Evolutionary conservation across 2,113 vertebrate species (phyloP).

Genomic region (Neogale vison): DNA sequence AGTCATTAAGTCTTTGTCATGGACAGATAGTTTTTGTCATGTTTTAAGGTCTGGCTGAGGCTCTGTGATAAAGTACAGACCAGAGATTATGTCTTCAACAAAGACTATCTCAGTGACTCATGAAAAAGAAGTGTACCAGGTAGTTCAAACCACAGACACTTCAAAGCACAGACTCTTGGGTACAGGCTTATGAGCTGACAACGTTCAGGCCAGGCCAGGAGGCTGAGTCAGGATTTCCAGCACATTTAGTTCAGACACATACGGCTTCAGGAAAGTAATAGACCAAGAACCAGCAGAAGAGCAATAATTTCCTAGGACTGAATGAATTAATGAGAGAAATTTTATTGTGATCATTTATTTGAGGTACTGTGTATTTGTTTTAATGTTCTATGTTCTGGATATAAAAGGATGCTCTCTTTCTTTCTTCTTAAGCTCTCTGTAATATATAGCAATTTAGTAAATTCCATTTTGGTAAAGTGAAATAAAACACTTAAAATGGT

Average conservation of each 20-base stretch:
- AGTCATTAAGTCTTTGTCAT: background rate
- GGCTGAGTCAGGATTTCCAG: background rate
- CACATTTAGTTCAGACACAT: background rate
- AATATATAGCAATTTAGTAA: background rate
- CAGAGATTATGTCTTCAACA: background rate
- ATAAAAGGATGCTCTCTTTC: background rate
- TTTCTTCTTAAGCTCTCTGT: background rate
- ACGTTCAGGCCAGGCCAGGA: background rate
- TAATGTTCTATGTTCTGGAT: background rate
- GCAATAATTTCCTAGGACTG: background rate
- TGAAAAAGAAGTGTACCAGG: background rate
- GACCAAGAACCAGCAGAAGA: background rate
- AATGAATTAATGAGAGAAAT: background rate
- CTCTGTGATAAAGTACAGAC: background rate
- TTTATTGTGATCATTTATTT: background rate
- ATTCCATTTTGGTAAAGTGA: background rate
- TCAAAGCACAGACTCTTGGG: background rate
- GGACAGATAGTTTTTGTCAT: background rate
- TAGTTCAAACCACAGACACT: background rate
- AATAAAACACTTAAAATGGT: background rate
- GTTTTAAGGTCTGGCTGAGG: background rate
- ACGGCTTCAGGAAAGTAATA: background rate
- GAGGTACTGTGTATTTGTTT: background rate
- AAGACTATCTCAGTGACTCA: background rate
- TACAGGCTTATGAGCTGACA: background rate